Percentiles rank a stretch among this genome's conserved stretches.
Conservation (phyloP, 2,888 invertebrate genomes). For the Augochlorella aurata region DNA sequence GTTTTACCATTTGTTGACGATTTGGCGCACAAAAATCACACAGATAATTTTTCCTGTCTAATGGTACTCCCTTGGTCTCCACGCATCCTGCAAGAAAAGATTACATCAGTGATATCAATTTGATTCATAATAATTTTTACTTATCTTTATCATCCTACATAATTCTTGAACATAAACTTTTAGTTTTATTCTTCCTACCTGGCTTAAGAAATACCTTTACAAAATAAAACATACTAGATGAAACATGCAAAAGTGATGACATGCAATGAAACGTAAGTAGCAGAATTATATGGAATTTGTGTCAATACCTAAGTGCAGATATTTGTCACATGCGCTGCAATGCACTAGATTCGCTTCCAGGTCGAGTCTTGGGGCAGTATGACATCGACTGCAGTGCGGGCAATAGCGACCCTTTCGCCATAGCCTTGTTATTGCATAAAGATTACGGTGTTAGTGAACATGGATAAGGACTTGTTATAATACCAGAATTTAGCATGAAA, state of each 20-base stretch:
- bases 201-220: constrained; percentile 8
- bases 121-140: constrained; percentile 3
- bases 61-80: constrained; percentile 77
- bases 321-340: constrained; percentile 83
- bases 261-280: constrained; percentile 62
- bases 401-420: constrained; percentile 89
- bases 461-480: constrained; percentile 47
- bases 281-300: constrained; percentile 74
- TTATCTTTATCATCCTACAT: background rate
- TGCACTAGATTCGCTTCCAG: constrained; percentile 84
- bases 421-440: constrained; percentile 83
- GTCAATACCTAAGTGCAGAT: constrained; percentile 83
- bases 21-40: constrained; percentile 78
- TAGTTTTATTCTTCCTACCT: constrained; percentile 25
- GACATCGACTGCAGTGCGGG: constrained; percentile 88
- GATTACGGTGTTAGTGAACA: constrained; percentile 75
- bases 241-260: constrained; percentile 51
- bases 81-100: constrained; percentile 75
- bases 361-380: constrained; percentile 87
- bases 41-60: constrained; percentile 79
- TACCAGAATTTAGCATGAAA: constrained; percentile 34
- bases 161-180: constrained; percentile 1
- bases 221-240: constrained; percentile 34
- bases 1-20: constrained; percentile 74
- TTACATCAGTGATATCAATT: constrained; percentile 14